Conservation (phyloP, 2,113 vertebrate species). For the Peromyscus maniculatus region DNA sequence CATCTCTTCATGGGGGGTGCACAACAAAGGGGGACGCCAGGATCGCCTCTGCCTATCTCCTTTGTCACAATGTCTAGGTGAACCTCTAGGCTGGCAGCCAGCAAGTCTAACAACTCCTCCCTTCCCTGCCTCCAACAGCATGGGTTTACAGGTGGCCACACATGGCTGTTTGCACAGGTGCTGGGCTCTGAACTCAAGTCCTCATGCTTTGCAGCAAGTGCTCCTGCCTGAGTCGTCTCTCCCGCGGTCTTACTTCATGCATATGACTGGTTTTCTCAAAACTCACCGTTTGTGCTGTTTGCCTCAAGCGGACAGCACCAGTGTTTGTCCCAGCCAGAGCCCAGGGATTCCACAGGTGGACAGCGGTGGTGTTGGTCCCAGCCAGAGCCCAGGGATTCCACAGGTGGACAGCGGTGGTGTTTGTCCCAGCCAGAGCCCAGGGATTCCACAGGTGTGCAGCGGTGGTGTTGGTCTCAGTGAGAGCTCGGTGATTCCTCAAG, state of each 20-base stretch:
- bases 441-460: neutral
- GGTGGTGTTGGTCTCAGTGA: neutral
- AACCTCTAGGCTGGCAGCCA: neutral
- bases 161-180: neutral
- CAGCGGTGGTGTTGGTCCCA: neutral
- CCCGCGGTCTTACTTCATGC: neutral
- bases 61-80: neutral
- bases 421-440: neutral
- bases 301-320: neutral
- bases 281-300: neutral
- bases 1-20: neutral
- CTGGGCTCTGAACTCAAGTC: neutral
- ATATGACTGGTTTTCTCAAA: neutral
- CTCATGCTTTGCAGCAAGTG: too few relatives aligned
- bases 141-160: neutral
- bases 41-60: neutral
- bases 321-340: neutral
- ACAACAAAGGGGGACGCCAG: neutral
- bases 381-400: too few relatives aligned
- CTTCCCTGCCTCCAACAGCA: neutral
- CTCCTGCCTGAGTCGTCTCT: neutral
- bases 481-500: neutral
- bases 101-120: neutral
- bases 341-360: neutral
- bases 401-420: neutral